phyloP scores from a whole-genome alignment of 2,797 vertebrate genomes.

The Parauchenoglanis punctatus region DNA sequence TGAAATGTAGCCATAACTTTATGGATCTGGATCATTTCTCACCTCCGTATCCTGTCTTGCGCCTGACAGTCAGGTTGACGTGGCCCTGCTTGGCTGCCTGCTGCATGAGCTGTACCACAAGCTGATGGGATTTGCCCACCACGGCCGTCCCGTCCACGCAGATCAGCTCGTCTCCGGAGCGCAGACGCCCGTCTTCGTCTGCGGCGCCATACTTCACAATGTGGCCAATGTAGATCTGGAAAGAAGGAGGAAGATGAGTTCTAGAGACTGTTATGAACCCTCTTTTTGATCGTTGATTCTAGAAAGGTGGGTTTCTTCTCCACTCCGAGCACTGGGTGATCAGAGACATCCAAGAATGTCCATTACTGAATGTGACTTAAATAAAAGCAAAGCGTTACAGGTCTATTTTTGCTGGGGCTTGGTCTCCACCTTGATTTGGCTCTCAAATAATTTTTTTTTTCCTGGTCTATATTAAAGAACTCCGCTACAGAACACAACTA shows the following conservation, averaged over 20 bases:
- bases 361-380: not conserved
- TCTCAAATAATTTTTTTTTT: not conserved
- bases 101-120: conserved; percentile 98
- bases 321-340: not conserved
- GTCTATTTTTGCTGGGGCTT: not conserved
- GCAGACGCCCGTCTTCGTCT: conserved; percentile 92
- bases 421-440: not conserved
- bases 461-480: not conserved
- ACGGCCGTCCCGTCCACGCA: conserved; percentile 96
- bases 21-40: conserved; percentile 49
- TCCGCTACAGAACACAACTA: not conserved
- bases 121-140: conserved; percentile 96
- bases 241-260: not conserved
- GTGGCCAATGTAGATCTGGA: conserved; percentile 97
- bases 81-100: conserved; percentile 98
- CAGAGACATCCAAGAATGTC: not conserved
- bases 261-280: not conserved
- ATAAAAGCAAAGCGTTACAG: not conserved
- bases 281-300: not conserved
- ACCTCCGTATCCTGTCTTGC: conserved; percentile 92
- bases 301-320: not conserved
- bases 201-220: conserved; percentile 97
- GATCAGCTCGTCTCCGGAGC: conserved; percentile 95
- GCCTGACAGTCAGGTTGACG: conserved; percentile 95
- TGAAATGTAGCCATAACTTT: not conserved